A percentile compares a stretch with the other conserved stretches of the same genome.
These are phyloP conservation scores for Craniophora ligustri DNA, from an alignment of 2,888 invertebrate species.

Conservation along the genomic window DNA sequence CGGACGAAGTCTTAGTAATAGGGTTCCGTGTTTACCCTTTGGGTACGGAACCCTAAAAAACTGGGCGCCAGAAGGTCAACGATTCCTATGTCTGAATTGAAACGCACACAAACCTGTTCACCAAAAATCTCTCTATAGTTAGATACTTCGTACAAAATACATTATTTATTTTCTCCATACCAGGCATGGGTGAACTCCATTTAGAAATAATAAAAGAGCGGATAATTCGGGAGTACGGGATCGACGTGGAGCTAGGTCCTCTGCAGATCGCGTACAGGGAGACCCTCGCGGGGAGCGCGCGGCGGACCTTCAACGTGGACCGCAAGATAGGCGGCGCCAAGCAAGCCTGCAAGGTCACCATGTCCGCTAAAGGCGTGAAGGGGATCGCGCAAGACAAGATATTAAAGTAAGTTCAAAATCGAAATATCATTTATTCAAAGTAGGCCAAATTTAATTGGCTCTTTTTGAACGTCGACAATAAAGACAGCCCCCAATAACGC, in stretches of 20 bases:
- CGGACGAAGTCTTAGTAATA: too few species aligned
- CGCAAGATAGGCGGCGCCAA: slow-evolving; percentile 90
- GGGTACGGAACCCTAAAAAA: too few species aligned
- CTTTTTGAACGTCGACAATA: too few species aligned
- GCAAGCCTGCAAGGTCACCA: slow-evolving; percentile 89
- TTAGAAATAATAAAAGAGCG: slow-evolving; percentile 97
- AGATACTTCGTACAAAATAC: too few species aligned
- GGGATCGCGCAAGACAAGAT: slow-evolving; percentile 78
- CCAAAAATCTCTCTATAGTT: too few species aligned
- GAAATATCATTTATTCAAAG: too few species aligned
- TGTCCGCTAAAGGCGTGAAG: slow-evolving; percentile 89
- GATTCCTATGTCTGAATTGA: too few species aligned
- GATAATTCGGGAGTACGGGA: slow-evolving; percentile 95
- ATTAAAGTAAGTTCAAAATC: slow-evolving; percentile 83
- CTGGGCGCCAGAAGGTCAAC: background rate
- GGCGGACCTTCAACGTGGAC: slow-evolving; percentile 86
- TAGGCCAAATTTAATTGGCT: too few species aligned
- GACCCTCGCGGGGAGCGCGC: slow-evolving; percentile 85
- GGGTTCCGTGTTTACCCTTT: too few species aligned
- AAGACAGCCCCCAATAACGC: too few species aligned
- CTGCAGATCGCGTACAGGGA: slow-evolving; percentile 98
- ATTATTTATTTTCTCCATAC: too few species aligned
- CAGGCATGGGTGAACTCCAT: slow-evolving; percentile 99
- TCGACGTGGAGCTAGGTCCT: slow-evolving; percentile 96
- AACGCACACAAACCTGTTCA: too few species aligned